Evolutionary conservation across 2,797 vertebrate genomes (phyloP), one percentile per base, ranked within the genome.

Genomic region (Meriones psammophilus): DNA sequence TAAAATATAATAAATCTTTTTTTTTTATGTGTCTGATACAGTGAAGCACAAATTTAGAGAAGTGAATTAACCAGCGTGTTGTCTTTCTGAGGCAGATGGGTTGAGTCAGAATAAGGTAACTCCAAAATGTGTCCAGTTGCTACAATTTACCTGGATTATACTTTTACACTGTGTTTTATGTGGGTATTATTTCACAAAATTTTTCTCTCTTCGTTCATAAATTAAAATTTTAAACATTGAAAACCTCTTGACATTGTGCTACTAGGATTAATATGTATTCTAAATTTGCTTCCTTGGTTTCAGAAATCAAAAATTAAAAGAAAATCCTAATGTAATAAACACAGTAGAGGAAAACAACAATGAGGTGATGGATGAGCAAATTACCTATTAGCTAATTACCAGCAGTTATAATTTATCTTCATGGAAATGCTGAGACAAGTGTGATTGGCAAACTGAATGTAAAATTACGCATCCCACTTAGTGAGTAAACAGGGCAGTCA

Each of bases 321-420:
- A 22, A 89, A 81, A 92, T 64, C 50, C 36, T 56, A 94, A 86
- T 36, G n/a, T 46, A 96, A 78, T 83, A 96, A 96, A 76, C 36
- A 94, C 81, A 69, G 88, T 68, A 39, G 8, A 3, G 0, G 26
- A 77, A 96, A 76, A 26, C 6, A 60, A 50, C 30, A 84, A 62
- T 74, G 83, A 20, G 17, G 54, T 93, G 76, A 96, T 90, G 22
- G 73, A 95, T 95, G 92, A 94, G 77, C 73, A 92, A 94, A 95
- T 95, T 95, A 85, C 84, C 64, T 79, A 88, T 95, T 88, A 95
- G 71, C 88, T 92, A 85, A 94, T 97, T 94, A 62, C 24, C 28
- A 56, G n/a, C 33, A 42, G 76, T 94, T 93, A 93, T 80, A 83
- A 93, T 96, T 95, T 80, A 89, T 96, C 94, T 92, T 93, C 95